These are phyloP conservation scores for Adineta ricciae DNA, from an alignment of 2,888 invertebrate species.

Conservation along the genomic window DNA sequence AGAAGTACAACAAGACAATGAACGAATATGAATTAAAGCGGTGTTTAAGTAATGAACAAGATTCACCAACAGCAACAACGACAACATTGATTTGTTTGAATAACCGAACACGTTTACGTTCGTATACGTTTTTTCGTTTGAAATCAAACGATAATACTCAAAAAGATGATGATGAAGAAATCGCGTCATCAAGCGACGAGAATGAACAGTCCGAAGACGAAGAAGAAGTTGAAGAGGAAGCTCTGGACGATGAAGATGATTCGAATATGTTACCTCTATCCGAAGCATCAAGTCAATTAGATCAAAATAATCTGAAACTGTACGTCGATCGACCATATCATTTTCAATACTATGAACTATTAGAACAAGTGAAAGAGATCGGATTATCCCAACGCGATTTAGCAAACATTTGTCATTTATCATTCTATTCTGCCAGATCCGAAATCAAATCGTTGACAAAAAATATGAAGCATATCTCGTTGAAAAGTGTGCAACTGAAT, in stretches of 20 bases:
- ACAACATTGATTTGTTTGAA: background rate
- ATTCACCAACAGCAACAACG: background rate
- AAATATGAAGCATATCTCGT: background rate
- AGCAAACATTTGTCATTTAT: slow-evolving; percentile 12
- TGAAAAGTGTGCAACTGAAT: slow-evolving; percentile 1
- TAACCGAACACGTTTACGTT: background rate
- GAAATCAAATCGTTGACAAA: slow-evolving; percentile 1
- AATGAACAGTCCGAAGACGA: background rate
- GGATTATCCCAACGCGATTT: slow-evolving; percentile 12
- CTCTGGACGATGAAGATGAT: background rate
- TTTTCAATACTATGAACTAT: slow-evolving; percentile 3
- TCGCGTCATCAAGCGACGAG: background rate
- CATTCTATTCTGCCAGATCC: background rate
- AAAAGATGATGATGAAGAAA: slow-evolving; percentile 1
- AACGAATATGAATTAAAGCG: background rate
- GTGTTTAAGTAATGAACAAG: background rate
- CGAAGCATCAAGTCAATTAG: background rate
- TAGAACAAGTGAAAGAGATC: slow-evolving; percentile 8
- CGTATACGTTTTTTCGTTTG: slow-evolving; percentile 7
- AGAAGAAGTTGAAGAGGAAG: background rate
- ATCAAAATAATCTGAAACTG: background rate
- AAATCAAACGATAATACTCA: background rate
- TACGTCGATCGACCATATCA: slow-evolving; percentile 6
- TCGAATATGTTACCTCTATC: background rate
- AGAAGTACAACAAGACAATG: slow-evolving; percentile 8